A percentile compares a stretch with the other conserved stretches of the same genome.
phyloP scores from a whole-genome alignment of 2,113 vertebrate genomes.

The Tragelaphus strepsiceros region DNA sequence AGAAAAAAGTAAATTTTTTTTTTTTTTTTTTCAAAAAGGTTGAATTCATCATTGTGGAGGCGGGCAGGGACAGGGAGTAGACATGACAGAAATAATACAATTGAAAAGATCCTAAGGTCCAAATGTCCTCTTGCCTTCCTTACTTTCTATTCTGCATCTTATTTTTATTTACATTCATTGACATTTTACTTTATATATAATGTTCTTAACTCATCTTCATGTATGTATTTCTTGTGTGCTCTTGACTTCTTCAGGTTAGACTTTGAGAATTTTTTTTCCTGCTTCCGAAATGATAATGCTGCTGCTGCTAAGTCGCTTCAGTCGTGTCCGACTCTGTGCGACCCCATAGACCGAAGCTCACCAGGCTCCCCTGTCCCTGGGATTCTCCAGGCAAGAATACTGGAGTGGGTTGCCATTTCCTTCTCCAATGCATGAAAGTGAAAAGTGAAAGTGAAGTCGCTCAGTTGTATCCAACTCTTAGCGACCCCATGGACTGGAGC shows the following conservation, averaged over 20 bases:
- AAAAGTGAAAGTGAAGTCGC: no score
- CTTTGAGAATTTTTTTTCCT: neutral
- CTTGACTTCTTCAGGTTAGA: neutral
- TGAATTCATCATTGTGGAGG: neutral
- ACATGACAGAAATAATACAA: neutral
- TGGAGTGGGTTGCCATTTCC: no score
- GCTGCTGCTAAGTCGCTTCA: no score
- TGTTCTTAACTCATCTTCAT: neutral
- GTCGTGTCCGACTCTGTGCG: no score
- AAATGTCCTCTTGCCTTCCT: neutral
- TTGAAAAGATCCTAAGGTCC: neutral
- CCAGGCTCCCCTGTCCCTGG: no score
- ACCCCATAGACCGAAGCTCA: no score
- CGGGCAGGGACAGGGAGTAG: rapidly evolving
- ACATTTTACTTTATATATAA: neutral
- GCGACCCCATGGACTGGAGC: no score
- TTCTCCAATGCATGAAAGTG: no score
- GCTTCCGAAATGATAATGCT: neutral
- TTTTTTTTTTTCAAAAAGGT: neutral
- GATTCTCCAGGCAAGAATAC: no score
- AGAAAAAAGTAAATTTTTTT: neutral
- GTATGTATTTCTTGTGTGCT: neutral
- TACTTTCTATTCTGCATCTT: neutral
- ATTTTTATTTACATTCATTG: neutral
- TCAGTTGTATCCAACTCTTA: no score